Evolutionary conservation across 2,113 vertebrate species (phyloP), one percentile per base, ranked within the genome.

Genomic region (Collichthys lucidus): DNA sequence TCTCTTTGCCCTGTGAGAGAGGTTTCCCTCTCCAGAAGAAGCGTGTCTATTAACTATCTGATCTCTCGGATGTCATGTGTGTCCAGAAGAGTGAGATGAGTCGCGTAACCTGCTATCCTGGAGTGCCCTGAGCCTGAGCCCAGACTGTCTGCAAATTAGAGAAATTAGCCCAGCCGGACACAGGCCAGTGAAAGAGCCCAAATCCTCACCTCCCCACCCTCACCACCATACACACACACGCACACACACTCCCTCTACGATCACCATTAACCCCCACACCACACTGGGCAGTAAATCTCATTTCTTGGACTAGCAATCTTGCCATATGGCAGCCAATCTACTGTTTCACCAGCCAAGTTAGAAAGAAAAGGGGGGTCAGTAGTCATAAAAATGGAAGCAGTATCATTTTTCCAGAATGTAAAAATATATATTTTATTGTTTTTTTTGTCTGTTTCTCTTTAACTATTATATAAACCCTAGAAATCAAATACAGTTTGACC

Each of bases 101-200:
- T 81, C 26, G 19, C 52, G 64, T 66, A 19, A 49, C 71, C 77
- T 46, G 74, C 50, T 66, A 19, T 80, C 79, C 78, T 71, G 74
- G 50, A 78, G 83, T 49, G 60, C 63, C 77, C 64, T 93, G 91
- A 94, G 93, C 93, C 92, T 77, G 66, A 82, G 89, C 89, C 87
- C 90, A 95, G 94, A 94, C 94, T 87, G 91, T 94, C 94, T 94
- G 91, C 91, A 92, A 93, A 95, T 95, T 95, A 94, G 87, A 94
- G 92, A 94, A 95, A 95, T 94, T 94, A 95, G 94, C 94, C 79
- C 84, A 91, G 85, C 70, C 65, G 49, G 85, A 83, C 72, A 7
- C 77, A 9, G 84, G 68, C 63, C 88, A 92, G 93, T 91, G 91
- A 92, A 91, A 93, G 89, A 89, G 60, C 83, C 82, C 72, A 86